Base-by-base conservation (phyloP, 2,113 vertebrate species). In the Origma solitaria region DNA sequence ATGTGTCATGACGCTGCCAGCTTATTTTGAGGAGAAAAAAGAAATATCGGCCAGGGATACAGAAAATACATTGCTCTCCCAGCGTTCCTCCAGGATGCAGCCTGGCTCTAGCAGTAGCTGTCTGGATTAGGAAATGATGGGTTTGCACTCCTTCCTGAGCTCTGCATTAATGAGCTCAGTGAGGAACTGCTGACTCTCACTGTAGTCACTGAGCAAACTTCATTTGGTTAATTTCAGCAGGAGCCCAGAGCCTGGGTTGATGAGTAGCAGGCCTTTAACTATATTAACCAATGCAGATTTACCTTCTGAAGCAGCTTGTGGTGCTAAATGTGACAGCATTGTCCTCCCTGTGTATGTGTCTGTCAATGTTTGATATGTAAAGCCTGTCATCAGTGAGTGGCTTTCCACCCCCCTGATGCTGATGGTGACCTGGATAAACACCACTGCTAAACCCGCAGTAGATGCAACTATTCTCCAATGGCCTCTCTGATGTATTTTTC, bases 231-330 rank as follows among this genome's bases (percentile, higher is more conserved):
- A 22, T 61, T 40, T 79, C 49, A 57, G 70, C 82, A 90, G 82
- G n/a, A 93, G 49, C 57, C 37, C 25, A 7, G 62, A 61, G 86
- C 65, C 19, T 17, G 64, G 49, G 37, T 0, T 79, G 64, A 35
- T 78, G 75, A 88, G 40, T 24, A 61, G 45, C 75, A 77, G 62
- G 10, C 27, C 42, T 93, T 28, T 68, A 73, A 61, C 62, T 58
- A 1, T 2, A 31, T 54, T 77, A 88, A 54, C 60, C 45, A 24
- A 1, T 0, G 0, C 20, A 37, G 21, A 31, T 16, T 85, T 47
- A 9, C 31, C 24, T 58, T 51, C 23, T 76, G 82, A 18, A 31
- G 82, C 30, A 42, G 58, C 51, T 66, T 21, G 38, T 30, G 53
- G 25, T 54, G 37, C 56, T 58, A n/a, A 85, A 11, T 35, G 2